These are phyloP conservation scores for Formica aserva DNA, from an alignment of 2,888 invertebrate genomes.

Conservation along the genomic window DNA sequence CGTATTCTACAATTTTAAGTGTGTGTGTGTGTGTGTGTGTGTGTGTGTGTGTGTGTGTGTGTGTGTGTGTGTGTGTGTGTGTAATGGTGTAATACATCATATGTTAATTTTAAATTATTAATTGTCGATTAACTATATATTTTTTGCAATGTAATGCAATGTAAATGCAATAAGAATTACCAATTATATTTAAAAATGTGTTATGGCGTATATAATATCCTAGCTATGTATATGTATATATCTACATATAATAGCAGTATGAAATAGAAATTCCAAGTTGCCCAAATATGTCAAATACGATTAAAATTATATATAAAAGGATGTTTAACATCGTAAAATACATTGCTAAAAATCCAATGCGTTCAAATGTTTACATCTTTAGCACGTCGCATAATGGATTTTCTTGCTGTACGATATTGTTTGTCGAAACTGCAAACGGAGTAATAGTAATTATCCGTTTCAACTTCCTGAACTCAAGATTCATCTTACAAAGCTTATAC, in stretches of 20 bases:
- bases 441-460: constrained; percentile 26
- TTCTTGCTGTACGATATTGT: constrained; percentile 32
- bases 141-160: neutral
- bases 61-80: neutral
- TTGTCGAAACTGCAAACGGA: constrained; percentile 4
- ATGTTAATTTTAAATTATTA: neutral
- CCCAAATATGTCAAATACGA: neutral
- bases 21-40: neutral
- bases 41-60: neutral
- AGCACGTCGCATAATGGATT: constrained; percentile 43
- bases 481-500: neutral
- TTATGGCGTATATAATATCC: neutral
- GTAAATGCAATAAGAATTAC: neutral
- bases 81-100: neutral
- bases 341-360: constrained; percentile 6
- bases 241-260: neutral
- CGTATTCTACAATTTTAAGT: neutral
- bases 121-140: neutral
- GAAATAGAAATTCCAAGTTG: constrained; percentile 12
- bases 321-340: constrained; percentile 13
- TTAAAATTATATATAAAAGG: constrained; percentile 3
- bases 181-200: neutral
- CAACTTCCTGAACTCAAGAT: neutral
- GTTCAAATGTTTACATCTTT: constrained; percentile 39
- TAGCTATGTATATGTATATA: neutral